Evolutionary conservation across 2,888 invertebrate genomes (phyloP).

Genomic region (Caenorhabditis panamensis): DNA sequence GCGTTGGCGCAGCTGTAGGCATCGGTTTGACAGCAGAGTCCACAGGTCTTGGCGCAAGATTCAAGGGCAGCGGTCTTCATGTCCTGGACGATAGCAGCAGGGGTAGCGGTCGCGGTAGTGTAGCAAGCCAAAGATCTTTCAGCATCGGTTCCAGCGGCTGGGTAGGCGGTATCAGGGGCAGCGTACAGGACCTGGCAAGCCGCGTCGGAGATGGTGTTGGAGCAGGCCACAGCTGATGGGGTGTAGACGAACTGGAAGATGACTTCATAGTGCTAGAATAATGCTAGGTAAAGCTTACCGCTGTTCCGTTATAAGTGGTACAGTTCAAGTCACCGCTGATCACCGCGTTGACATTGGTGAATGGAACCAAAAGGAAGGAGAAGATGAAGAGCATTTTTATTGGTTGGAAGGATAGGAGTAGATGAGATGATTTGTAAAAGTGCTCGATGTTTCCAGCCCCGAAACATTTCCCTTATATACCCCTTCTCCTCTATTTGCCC

Average conservation of each 20-base stretch:
- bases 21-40: slow-evolving; percentile 64
- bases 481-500: slow-evolving; percentile 9
- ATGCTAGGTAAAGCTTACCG: no score
- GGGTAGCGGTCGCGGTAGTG: slow-evolving; percentile 45
- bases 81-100: slow-evolving; percentile 33
- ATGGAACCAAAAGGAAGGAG: slow-evolving; percentile 32
- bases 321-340: slow-evolving; percentile 55
- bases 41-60: slow-evolving; percentile 66
- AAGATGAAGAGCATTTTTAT: slow-evolving; percentile 42
- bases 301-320: slow-evolving; percentile 48
- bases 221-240: slow-evolving; percentile 40
- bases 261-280: no score
- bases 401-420: neutral
- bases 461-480: slow-evolving; percentile 42
- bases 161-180: slow-evolving; percentile 16
- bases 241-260: slow-evolving; percentile 53
- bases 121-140: slow-evolving; percentile 42
- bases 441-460: slow-evolving; percentile 31
- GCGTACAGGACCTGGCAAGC: slow-evolving; percentile 51
- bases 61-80: slow-evolving; percentile 48
- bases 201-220: slow-evolving; percentile 41
- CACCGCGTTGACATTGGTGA: slow-evolving; percentile 30
- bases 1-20: slow-evolving; percentile 60
- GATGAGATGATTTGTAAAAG: slow-evolving; percentile 26
- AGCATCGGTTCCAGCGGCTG: slow-evolving; percentile 32